phyloP scores from a whole-genome alignment of 2,888 invertebrate genomes.

The Ormyrus pomaceus region DNA sequence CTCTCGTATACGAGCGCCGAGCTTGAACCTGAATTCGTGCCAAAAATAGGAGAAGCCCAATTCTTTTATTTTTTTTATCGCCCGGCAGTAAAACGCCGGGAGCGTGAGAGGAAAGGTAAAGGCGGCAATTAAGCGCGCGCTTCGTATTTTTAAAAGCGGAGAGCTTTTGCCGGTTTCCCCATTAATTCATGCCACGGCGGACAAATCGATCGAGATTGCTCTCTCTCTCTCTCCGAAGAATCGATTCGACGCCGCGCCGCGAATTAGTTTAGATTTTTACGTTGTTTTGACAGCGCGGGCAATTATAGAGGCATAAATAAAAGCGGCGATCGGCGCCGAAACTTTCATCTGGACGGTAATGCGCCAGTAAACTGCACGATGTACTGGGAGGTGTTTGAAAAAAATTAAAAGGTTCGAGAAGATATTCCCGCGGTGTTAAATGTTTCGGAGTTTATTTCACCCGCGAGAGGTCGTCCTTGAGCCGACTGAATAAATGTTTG shows the following conservation, averaged over 20 bases:
- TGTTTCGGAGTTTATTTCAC: constrained; percentile 17
- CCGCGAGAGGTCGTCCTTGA: constrained; percentile 41
- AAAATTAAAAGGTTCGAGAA: neutral
- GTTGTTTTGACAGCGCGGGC: too few relatives aligned
- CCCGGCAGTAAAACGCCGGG: neutral
- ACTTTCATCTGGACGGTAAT: neutral
- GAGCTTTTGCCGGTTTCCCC: neutral
- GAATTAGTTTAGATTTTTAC: too few relatives aligned
- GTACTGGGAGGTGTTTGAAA: too few relatives aligned
- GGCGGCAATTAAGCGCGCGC: constrained; percentile 3
- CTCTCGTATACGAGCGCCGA: neutral
- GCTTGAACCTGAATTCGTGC: constrained; percentile 23
- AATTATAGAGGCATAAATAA: too few relatives aligned
- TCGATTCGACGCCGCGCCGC: neutral
- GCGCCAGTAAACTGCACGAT: too few relatives aligned
- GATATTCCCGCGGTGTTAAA: constrained; percentile 9
- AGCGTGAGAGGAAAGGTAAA: constrained; percentile 12
- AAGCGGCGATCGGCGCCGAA: neutral
- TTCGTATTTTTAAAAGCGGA: constrained; percentile 10
- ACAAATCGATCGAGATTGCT: constrained; percentile 22
- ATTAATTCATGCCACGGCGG: constrained; percentile 12
- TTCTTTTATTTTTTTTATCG: neutral
- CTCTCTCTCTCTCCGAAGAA: neutral
- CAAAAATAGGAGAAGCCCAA: constrained; percentile 14
- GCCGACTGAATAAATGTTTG: constrained; percentile 46